phyloP scores from a whole-genome alignment of 2,797 vertebrate genomes.

The Bufotes viridis region DNA sequence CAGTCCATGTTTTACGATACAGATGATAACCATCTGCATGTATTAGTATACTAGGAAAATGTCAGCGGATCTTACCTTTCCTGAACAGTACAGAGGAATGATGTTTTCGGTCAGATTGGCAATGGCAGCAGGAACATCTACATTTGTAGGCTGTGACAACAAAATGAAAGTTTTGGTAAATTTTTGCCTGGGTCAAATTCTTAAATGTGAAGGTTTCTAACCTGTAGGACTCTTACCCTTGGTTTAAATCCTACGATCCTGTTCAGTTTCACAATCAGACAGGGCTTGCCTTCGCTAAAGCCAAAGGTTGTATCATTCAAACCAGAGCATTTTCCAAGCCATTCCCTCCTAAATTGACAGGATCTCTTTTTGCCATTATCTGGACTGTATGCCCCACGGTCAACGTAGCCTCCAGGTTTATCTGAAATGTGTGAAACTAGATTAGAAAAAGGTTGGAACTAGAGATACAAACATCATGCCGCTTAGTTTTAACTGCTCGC shows the following conservation, averaged over 20 bases:
- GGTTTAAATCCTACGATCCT: constrained; percentile 91
- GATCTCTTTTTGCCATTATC: constrained; percentile 71
- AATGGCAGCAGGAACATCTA: not conserved
- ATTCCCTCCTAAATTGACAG: constrained; percentile 80
- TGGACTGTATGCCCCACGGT: constrained; percentile 73
- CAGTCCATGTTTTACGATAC: not conserved
- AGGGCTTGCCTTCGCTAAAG: constrained; percentile 85
- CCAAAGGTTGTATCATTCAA: constrained; percentile 72
- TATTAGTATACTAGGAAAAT: not conserved
- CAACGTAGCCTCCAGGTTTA: constrained; percentile 61
- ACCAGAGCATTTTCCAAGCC: constrained; percentile 85
- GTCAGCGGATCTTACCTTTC: constrained; percentile 79
- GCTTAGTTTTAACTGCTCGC: not conserved
- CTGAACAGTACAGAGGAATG: constrained; percentile 86
- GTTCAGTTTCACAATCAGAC: constrained; percentile 93
- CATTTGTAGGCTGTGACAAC: constrained; percentile 76
- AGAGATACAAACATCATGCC: not conserved
- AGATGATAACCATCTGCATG: no score
- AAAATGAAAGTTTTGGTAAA: not conserved
- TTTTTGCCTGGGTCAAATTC: not conserved
- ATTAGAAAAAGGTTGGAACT: not conserved
- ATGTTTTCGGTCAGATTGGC: constrained; percentile 65
- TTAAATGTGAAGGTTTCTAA: not conserved
- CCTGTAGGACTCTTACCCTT: constrained; percentile 73
- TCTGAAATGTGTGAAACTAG: constrained; percentile 67